A percentile compares a stretch with the other conserved stretches of the same genome.
Conservation (phyloP, 1,140 invertebrate species). For the Ceratina japonica region DNA sequence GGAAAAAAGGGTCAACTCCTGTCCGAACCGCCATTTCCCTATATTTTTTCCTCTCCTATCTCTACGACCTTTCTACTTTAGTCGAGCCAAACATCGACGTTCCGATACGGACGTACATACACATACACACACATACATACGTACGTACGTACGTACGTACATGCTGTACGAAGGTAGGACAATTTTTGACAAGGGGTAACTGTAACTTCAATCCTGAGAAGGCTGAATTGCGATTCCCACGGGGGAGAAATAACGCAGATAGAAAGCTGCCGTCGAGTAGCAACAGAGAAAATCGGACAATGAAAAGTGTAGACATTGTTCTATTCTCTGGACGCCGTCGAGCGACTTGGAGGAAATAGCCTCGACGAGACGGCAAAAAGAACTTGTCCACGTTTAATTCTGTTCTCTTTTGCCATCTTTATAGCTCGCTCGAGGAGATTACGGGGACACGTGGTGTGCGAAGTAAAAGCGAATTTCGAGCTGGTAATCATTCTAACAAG, state of each 20-base stretch:
- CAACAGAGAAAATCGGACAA: constrained; percentile 27
- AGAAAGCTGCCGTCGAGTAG: neutral
- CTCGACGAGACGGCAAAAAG: neutral
- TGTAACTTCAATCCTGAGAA: constrained; percentile 38
- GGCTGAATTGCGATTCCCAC: constrained; percentile 52
- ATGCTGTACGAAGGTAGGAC: constrained; percentile 28
- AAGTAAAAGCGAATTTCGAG: too few relatives aligned
- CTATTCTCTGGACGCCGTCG: neutral
- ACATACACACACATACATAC: too few relatives aligned
- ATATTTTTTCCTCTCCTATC: constrained; percentile 3
- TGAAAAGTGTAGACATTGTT: constrained; percentile 42
- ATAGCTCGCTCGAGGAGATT: too few relatives aligned
- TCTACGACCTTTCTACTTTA: neutral
- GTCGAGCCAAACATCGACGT: constrained; percentile 18
- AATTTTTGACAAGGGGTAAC: constrained; percentile 52
- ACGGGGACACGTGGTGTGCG: too few relatives aligned
- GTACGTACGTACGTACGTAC: too few relatives aligned
- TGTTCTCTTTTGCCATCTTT: too few relatives aligned
- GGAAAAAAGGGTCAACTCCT: constrained; percentile 42
- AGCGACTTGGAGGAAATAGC: too few relatives aligned
- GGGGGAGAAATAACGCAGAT: constrained; percentile 32
- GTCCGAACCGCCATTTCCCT: constrained; percentile 8
- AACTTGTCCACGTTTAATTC: too few relatives aligned
- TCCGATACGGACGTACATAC: constrained; percentile 21
- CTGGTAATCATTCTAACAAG: neutral